phyloP scores from a whole-genome alignment of 2,888 invertebrate species.

The Tetramorium bicarinatum region DNA sequence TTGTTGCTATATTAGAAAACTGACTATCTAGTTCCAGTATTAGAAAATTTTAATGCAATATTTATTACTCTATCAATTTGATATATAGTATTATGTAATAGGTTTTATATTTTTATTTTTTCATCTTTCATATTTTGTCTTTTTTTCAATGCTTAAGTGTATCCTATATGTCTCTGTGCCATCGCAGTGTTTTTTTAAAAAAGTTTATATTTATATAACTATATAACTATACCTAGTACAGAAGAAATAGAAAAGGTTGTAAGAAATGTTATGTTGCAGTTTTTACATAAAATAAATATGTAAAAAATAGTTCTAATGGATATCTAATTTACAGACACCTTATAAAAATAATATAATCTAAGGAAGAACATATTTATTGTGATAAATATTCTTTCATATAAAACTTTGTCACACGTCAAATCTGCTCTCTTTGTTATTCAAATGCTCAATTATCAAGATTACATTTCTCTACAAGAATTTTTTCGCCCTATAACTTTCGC shows the following conservation, averaged over 20 bases:
- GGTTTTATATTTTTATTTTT: background rate
- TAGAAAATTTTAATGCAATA: background rate
- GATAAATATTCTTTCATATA: slow-evolving; percentile 16
- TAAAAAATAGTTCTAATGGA: background rate
- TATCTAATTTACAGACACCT: slow-evolving; percentile 14
- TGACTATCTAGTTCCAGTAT: background rate
- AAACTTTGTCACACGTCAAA: slow-evolving; percentile 31
- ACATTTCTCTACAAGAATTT: background rate
- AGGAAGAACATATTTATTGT: slow-evolving; percentile 31
- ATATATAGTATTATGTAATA: background rate
- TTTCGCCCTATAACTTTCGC: background rate
- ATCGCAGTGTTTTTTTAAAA: background rate
- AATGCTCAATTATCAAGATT: slow-evolving; percentile 10
- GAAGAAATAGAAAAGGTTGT: background rate
- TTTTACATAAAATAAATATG: background rate
- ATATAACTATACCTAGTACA: background rate
- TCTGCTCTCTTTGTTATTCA: slow-evolving; percentile 34
- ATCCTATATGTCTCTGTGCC: background rate
- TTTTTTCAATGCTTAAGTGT: background rate
- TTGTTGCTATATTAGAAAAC: background rate
- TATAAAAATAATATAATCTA: slow-evolving; percentile 39
- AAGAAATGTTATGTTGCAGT: slow-evolving; percentile 11
- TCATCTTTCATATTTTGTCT: background rate
- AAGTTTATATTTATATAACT: slow-evolving; percentile 9
- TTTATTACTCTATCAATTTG: background rate